These are phyloP conservation scores for Pemphredon lugubris DNA, from an alignment of 2,888 invertebrate species.

Conservation along the genomic window DNA sequence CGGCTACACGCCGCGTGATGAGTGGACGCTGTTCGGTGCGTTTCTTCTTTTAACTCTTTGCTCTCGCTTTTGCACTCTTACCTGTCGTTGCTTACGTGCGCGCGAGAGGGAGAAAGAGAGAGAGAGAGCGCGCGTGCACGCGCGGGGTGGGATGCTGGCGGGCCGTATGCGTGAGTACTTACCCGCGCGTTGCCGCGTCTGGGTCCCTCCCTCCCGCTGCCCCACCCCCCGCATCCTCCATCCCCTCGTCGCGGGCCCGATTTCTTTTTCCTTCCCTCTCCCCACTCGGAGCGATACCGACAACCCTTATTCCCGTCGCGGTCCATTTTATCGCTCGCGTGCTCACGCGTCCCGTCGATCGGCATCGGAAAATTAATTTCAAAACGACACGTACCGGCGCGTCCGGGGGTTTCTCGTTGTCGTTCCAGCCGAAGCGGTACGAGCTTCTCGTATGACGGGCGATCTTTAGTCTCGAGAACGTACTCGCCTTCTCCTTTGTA, in stretches of 20 bases:
- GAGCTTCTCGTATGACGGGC: too few species aligned
- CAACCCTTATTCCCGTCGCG: constrained; percentile 40
- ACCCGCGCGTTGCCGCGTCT: constrained; percentile 44
- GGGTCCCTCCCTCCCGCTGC: not conserved
- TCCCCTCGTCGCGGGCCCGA: not conserved
- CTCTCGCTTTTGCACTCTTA: constrained; percentile 73
- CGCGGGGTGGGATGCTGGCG: constrained; percentile 13
- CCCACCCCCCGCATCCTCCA: not conserved
- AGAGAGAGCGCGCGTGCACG: not conserved
- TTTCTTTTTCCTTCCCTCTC: constrained; percentile 24
- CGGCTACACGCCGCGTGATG: constrained; percentile 81
- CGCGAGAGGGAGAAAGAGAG: too few species aligned
- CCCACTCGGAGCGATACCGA: constrained; percentile 25
- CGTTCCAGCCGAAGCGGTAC: too few species aligned
- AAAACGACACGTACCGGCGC: too few species aligned
- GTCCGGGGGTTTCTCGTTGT: too few species aligned
- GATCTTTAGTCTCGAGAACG: too few species aligned
- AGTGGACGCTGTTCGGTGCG: constrained; percentile 80
- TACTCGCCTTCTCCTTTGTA: too few species aligned
- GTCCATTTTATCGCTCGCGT: constrained; percentile 40
- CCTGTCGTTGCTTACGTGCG: constrained; percentile 64
- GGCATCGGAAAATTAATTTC: not conserved
- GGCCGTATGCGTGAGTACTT: constrained; percentile 60
- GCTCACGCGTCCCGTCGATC: constrained; percentile 50
- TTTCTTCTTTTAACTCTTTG: constrained; percentile 79